Evolutionary conservation across 2,888 invertebrate genomes (phyloP).

Genomic region (Troides aeacus): DNA sequence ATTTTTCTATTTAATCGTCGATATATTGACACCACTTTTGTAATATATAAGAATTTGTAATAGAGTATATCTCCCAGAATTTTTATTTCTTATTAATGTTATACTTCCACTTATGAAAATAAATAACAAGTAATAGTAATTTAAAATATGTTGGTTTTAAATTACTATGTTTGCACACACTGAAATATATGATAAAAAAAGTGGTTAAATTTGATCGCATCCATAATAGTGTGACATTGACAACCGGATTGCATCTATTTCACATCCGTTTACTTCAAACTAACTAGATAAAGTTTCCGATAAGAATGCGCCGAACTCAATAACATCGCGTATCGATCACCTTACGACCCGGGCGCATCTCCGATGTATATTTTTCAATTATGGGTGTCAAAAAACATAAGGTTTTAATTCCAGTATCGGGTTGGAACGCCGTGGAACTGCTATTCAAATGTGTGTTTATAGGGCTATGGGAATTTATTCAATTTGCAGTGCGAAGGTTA

Average conservation of each 20-base stretch:
- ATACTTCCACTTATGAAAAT: too few species aligned
- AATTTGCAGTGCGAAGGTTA: conserved; percentile 57
- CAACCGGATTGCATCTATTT: conserved; percentile 29
- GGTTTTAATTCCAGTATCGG: conserved; percentile 59
- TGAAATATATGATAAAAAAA: too few species aligned
- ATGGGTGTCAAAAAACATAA: conserved; percentile 58
- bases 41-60: too few species aligned
- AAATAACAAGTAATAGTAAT: too few species aligned
- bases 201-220: not conserved
- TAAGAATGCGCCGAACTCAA: conserved; percentile 47
- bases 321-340: conserved; percentile 42
- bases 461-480: conserved; percentile 64
- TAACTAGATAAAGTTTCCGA: conserved; percentile 43
- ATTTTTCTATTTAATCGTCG: too few species aligned
- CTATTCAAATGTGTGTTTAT: conserved; percentile 58
- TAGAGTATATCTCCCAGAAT: too few species aligned
- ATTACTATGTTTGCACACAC: too few species aligned
- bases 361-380: conserved; percentile 17
- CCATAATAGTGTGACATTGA: not conserved
- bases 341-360: conserved; percentile 54
- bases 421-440: conserved; percentile 65
- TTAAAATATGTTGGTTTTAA: too few species aligned
- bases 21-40: too few species aligned
- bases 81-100: too few species aligned
- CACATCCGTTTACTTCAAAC: conserved; percentile 47